Percentiles rank a stretch among this genome's conserved stretches.
Conservation (phyloP, 92 coral and sea anemone genomes). For the Epizoanthus stellaris region DNA sequence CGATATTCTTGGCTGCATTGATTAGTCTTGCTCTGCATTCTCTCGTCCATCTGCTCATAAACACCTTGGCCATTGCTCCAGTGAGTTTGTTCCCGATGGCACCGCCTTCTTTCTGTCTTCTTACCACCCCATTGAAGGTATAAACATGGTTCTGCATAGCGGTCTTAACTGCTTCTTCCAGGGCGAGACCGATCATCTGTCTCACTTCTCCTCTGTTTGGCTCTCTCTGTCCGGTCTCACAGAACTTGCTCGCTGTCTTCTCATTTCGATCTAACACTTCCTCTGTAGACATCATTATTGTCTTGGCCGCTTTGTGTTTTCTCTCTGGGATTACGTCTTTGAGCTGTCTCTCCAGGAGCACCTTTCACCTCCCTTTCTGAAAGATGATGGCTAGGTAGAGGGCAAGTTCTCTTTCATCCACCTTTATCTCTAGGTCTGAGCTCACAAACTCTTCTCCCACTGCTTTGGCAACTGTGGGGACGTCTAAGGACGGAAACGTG, state of each 20-base stretch:
- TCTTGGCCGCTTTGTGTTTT: constrained; percentile 8
- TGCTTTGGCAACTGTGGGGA: neutral
- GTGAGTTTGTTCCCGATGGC: neutral
- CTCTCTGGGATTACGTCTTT: constrained; percentile 9
- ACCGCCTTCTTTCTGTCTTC: neutral
- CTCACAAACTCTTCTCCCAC: constrained; percentile 1
- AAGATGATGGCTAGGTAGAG: constrained; percentile 9
- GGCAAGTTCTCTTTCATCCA: constrained; percentile 22
- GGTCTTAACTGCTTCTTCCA: constrained; percentile 5
- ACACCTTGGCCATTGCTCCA: neutral
- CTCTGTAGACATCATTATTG: constrained; percentile 3
- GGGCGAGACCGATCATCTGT: constrained; percentile 4
- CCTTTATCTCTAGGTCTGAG: constrained; percentile 2
- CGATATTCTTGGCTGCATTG: neutral
- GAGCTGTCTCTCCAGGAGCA: neutral
- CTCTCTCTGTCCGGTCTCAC: neutral
- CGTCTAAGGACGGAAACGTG: constrained; percentile 13
- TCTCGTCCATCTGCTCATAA: constrained; percentile 1
- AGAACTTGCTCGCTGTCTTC: constrained; percentile 9
- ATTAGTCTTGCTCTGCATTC: neutral
- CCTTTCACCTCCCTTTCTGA: constrained; percentile 9
- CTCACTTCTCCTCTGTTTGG: constrained; percentile 1
- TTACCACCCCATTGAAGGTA: neutral
- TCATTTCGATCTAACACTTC: constrained; percentile 6
- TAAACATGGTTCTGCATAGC: neutral